Percentiles rank a stretch among this genome's conserved stretches.
These are phyloP conservation scores for Xylota sylvarum DNA, from an alignment of 2,888 invertebrate species.

Conservation along the genomic window DNA sequence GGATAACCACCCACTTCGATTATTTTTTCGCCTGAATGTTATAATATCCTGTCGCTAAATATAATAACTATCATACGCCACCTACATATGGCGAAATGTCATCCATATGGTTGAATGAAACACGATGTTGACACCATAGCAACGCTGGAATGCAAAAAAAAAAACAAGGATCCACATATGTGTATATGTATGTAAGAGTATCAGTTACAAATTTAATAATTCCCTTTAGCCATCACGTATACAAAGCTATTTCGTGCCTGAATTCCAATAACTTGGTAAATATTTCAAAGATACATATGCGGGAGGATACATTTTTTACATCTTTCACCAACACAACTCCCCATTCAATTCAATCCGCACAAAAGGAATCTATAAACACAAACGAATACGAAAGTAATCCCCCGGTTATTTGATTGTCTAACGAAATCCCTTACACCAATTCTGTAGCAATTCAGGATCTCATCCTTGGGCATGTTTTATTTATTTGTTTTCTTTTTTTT, in stretches of 20 bases:
- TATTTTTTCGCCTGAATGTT: neutral
- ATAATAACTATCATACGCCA: neutral
- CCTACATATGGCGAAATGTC: neutral
- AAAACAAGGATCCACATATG: constrained; percentile 6
- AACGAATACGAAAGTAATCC: constrained; percentile 41
- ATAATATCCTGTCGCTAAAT: neutral
- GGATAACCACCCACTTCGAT: neutral
- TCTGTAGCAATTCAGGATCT: constrained; percentile 17
- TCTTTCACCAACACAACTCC: neutral
- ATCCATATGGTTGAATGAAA: neutral
- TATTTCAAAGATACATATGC: constrained; percentile 24
- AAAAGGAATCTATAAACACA: constrained; percentile 39
- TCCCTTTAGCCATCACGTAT: constrained; percentile 28
- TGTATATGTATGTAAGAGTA: too few relatives aligned
- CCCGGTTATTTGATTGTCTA: constrained; percentile 39
- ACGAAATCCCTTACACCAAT: constrained; percentile 26
- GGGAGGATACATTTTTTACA: constrained; percentile 8
- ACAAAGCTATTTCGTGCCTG: constrained; percentile 3
- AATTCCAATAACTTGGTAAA: constrained; percentile 32
- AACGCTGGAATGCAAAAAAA: neutral
- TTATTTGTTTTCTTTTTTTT: constrained; percentile 4
- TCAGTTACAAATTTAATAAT: constrained; percentile 35
- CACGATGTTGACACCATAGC: neutral
- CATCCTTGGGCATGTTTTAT: constrained; percentile 24
- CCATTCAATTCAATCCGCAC: constrained; percentile 37